Evolutionary conservation across 2,888 invertebrate genomes (phyloP).

Genomic region (Quadroppia sp.): DNA sequence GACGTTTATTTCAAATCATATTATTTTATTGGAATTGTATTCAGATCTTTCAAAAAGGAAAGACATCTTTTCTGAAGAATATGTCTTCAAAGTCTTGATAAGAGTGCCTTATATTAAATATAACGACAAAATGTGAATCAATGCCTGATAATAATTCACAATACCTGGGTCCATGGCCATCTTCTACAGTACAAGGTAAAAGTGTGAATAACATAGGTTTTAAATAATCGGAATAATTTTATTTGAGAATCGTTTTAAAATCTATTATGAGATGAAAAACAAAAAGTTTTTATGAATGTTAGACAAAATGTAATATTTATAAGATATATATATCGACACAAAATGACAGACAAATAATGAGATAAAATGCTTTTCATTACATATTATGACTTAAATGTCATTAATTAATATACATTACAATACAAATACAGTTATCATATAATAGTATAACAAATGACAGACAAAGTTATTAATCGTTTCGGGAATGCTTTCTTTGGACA

Average conservation of each 20-base stretch:
- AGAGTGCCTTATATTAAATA: no score
- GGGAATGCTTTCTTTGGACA: slow-evolving; percentile 18
- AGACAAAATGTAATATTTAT: slow-evolving; percentile 6
- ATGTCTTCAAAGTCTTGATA: no score
- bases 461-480: not conserved
- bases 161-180: no score
- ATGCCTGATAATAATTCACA: no score
- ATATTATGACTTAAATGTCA: slow-evolving; percentile 29
- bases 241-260: not conserved
- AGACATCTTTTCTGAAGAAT: no score
- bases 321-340: slow-evolving; percentile 4
- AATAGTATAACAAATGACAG: slow-evolving; percentile 29
- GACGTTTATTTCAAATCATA: no score
- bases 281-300: not conserved
- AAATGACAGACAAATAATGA: slow-evolving; percentile 13
- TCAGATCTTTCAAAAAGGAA: no score
- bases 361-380: not conserved
- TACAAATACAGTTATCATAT: slow-evolving; percentile 20
- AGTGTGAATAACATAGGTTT: no score
- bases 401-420: not conserved
- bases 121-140: no score
- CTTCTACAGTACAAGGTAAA: no score
- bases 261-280: slow-evolving; percentile 19
- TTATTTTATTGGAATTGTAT: no score
- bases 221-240: no score